Evolutionary conservation across 2,113 vertebrate species (phyloP).

Genomic region (Origma solitaria): DNA sequence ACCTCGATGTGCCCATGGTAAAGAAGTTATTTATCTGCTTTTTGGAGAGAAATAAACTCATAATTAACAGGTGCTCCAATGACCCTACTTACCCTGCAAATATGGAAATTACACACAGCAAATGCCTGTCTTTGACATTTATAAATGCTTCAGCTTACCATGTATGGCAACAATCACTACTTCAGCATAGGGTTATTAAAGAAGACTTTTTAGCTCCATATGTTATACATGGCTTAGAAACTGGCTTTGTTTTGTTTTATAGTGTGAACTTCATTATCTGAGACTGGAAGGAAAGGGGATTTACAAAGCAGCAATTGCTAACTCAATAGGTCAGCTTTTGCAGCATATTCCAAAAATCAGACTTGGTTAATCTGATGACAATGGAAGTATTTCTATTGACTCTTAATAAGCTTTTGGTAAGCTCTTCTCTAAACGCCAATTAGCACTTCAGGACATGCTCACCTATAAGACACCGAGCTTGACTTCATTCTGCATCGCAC

Average conservation of each 20-base stretch:
- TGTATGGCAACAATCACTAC: background rate
- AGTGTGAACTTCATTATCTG: background rate
- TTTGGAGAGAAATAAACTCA: background rate
- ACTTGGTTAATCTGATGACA: slow-evolving; percentile 38
- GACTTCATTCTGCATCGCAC: background rate
- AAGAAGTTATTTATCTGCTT: background rate
- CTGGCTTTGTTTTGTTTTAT: background rate
- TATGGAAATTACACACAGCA: background rate
- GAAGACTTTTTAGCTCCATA: background rate
- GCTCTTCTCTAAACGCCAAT: slow-evolving; percentile 39
- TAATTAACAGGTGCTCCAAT: slow-evolving; percentile 12
- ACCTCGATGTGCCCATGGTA: background rate
- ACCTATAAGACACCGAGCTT: background rate
- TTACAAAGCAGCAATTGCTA: background rate
- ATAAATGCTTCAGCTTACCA: background rate
- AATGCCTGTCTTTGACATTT: background rate
- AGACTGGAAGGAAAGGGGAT: background rate
- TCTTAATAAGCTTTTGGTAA: slow-evolving; percentile 47
- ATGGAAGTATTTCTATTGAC: slow-evolving; percentile 15
- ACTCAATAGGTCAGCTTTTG: background rate
- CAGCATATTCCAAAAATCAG: slow-evolving; percentile 43
- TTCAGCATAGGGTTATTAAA: background rate
- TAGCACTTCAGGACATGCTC: slow-evolving; percentile 12
- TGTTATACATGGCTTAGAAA: background rate
- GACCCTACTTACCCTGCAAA: background rate